These are phyloP conservation scores for Antedon mediterranea DNA, from an alignment of 53 echinoderm and acorn worm species.

Conservation along the genomic window DNA sequence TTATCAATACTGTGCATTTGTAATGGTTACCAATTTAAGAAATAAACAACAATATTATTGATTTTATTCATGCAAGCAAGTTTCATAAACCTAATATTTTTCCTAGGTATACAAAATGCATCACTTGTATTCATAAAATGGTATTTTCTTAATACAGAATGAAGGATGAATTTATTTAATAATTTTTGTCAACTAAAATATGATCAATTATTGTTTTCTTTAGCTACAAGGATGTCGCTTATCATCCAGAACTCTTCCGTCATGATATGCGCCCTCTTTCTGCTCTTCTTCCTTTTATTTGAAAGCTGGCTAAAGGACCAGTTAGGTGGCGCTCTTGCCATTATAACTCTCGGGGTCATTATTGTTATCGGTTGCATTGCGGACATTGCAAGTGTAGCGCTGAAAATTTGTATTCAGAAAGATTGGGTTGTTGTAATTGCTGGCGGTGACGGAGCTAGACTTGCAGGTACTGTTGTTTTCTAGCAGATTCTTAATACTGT, in stretches of 20 bases:
- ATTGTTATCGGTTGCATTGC: conserved; percentile 63
- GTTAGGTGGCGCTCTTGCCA: conserved; percentile 29
- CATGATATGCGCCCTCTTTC: conserved; percentile 44
- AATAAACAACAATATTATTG: too few species aligned
- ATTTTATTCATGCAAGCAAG: too few species aligned
- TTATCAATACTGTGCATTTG: too few species aligned
- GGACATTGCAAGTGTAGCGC: conserved; percentile 55
- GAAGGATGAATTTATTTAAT: too few species aligned
- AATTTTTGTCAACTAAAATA: not conserved
- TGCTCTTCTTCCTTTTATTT: conserved; percentile 25
- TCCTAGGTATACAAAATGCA: too few species aligned
- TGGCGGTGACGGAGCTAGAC: conserved; percentile 30
- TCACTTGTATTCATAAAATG: too few species aligned
- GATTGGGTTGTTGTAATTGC: conserved; percentile 95
- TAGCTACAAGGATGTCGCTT: conserved; percentile 48
- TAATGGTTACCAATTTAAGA: too few species aligned
- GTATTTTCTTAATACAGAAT: too few species aligned
- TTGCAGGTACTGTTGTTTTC: conserved; percentile 33
- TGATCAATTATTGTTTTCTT: not conserved
- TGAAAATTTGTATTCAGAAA: conserved; percentile 83
- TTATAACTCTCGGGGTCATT: conserved; percentile 28
- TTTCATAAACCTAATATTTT: too few species aligned
- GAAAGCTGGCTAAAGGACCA: conserved; percentile 6
- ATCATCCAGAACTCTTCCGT: conserved; percentile 61
- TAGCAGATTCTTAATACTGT: too few species aligned